phyloP scores from a whole-genome alignment of 2,888 invertebrate genomes.

The Myopa tessellatipennis region DNA sequence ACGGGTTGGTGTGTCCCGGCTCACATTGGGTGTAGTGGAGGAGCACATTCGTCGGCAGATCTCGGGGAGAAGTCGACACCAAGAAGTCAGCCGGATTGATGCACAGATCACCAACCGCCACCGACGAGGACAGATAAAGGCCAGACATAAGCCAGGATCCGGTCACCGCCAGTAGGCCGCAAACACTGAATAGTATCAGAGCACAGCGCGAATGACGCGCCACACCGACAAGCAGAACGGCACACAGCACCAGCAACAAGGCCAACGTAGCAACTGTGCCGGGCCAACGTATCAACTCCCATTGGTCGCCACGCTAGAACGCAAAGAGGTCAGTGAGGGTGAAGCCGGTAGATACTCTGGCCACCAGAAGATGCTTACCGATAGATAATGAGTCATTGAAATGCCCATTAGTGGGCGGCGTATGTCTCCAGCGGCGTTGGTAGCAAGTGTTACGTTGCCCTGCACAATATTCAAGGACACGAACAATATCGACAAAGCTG shows the following conservation, averaged over 20 bases:
- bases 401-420: conserved; percentile 78
- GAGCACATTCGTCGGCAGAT: conserved; percentile 73
- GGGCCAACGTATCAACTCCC: conserved; percentile 86
- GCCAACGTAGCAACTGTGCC: conserved; percentile 90
- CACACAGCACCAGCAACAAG: conserved; percentile 86
- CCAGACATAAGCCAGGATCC: conserved; percentile 91
- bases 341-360: not conserved
- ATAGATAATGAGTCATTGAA: conserved; percentile 74
- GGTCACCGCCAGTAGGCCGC: conserved; percentile 86
- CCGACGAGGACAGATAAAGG: conserved; percentile 84
- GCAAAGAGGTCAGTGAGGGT: not conserved
- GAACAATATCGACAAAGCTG: conserved; percentile 78
- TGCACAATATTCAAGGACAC: conserved; percentile 77
- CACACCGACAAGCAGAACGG: conserved; percentile 89
- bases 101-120: conserved; percentile 88
- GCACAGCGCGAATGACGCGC: conserved; percentile 90
- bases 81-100: conserved; percentile 86
- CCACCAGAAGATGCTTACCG: conserved; percentile 55
- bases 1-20: conserved; percentile 81
- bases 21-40: conserved; percentile 88
- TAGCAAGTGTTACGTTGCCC: conserved; percentile 80
- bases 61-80: conserved; percentile 73
- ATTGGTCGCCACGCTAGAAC: conserved; percentile 76
- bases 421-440: conserved; percentile 81
- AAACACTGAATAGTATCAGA: conserved; percentile 88